Percentiles rank a stretch among this genome's conserved stretches.
Evolutionary conservation across 1,140 invertebrate species (phyloP).

Genomic region (Drosophila albomicans): DNA sequence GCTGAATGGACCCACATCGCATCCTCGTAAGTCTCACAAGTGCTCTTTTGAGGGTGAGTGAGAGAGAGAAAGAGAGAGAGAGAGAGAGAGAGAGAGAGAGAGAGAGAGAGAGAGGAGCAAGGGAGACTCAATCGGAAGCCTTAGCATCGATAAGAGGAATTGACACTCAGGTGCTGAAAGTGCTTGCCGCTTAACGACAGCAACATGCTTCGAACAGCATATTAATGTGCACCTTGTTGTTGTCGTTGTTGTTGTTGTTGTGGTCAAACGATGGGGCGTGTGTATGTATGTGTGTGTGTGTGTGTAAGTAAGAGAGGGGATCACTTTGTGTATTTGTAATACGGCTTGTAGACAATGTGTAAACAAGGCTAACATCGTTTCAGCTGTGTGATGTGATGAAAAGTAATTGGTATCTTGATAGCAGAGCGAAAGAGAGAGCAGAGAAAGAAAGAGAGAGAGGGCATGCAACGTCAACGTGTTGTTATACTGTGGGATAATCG

Average conservation of each 20-base stretch:
- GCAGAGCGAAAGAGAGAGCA: background rate
- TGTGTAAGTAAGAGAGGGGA: background rate
- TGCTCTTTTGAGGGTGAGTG: background rate
- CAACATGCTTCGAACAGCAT: conserved; percentile 61
- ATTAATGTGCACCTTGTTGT: conserved; percentile 55
- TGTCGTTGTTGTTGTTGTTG: conserved; percentile 14
- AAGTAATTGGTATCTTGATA: conserved; percentile 33
- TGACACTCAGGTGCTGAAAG: conserved; percentile 54
- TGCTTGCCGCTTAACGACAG: conserved; percentile 53
- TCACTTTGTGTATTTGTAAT: conserved; percentile 22
- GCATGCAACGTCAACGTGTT: background rate
- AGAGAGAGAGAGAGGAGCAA: background rate
- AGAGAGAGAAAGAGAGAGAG: too few species aligned
- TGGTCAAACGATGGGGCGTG: conserved; percentile 12
- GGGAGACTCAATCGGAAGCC: conserved; percentile 1
- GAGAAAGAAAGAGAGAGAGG: background rate
- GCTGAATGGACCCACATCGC: background rate
- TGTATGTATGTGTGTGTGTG: background rate
- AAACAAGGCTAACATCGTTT: conserved; percentile 67
- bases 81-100: background rate
- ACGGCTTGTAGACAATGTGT: conserved; percentile 70
- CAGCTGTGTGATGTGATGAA: conserved; percentile 14
- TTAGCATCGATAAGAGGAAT: conserved; percentile 24
- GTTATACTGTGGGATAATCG: conserved; percentile 2
- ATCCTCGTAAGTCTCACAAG: conserved; percentile 1